These are phyloP conservation scores for Drosophila micromelanica DNA, from an alignment of 1,140 invertebrate genomes.

Conservation along the genomic window DNA sequence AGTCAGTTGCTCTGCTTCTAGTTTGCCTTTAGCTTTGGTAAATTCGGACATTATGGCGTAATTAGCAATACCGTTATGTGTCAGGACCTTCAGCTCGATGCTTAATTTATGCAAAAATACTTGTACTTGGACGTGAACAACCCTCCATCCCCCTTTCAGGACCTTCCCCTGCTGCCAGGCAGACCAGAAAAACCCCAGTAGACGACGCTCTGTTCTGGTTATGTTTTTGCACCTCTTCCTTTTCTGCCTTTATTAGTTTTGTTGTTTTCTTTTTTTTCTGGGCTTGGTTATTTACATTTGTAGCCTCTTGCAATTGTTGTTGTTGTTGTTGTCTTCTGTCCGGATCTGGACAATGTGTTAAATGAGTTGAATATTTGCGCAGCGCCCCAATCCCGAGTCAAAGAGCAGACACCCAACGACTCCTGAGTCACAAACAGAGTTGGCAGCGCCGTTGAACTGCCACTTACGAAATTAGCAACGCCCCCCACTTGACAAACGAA, in stretches of 20 bases:
- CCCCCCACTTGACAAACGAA: not conserved
- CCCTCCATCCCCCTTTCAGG: not conserved
- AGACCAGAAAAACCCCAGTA: slow-evolving; percentile 12
- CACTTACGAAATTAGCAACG: slow-evolving; percentile 50
- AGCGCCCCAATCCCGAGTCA: slow-evolving; percentile 2
- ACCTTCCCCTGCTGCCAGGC: not conserved
- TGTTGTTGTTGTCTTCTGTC: slow-evolving; percentile 46
- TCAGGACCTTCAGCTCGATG: slow-evolving; percentile 56
- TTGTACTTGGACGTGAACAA: slow-evolving; percentile 4
- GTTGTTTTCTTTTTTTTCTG: not conserved
- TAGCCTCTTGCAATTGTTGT: slow-evolving; percentile 4
- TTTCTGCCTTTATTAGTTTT: not conserved
- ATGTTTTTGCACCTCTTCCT: slow-evolving; percentile 9
- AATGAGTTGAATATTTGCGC: slow-evolving; percentile 68
- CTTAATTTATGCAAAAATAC: slow-evolving; percentile 73
- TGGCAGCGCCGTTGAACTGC: slow-evolving; percentile 15
- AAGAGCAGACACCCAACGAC: not conserved
- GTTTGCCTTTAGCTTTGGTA: slow-evolving; percentile 20
- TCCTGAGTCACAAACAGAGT: slow-evolving; percentile 2
- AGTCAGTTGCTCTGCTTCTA: not conserved
- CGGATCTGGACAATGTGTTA: slow-evolving; percentile 73
- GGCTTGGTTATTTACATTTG: slow-evolving; percentile 14
- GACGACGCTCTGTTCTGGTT: no score
- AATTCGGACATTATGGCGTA: slow-evolving; percentile 73
- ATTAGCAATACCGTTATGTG: slow-evolving; percentile 76